A percentile compares a stretch with the other conserved stretches of the same genome.
Conservation (phyloP, 2,113 vertebrate species). For the Apeltes quadracus region DNA sequence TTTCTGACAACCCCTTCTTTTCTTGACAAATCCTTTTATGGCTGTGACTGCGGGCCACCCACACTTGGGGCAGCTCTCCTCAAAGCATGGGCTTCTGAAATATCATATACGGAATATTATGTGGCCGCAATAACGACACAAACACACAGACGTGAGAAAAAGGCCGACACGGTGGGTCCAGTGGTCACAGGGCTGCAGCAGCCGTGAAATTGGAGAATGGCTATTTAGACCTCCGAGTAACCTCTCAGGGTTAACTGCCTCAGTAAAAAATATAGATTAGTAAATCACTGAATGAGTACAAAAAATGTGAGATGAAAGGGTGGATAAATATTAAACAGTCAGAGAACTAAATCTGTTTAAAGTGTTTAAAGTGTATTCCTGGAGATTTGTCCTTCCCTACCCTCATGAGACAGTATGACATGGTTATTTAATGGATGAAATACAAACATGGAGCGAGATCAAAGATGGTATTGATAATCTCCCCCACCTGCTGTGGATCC, state of each 20-base stretch:
- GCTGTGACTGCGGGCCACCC: conserved; percentile 66
- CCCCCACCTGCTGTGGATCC: conserved; percentile 60
- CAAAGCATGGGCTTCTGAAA: conserved; percentile 56
- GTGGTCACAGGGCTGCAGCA: conserved; percentile 60
- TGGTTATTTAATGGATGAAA: conserved; percentile 75
- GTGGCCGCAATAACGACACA: conserved; percentile 34
- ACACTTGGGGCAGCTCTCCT: conserved; percentile 59
- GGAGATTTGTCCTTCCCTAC: conserved; percentile 29
- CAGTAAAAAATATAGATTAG: conserved; percentile 45
- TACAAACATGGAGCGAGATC: conserved; percentile 73
- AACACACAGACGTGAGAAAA: conserved; percentile 36
- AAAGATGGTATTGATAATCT: conserved; percentile 78
- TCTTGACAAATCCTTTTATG: conserved; percentile 52
- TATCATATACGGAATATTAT: conserved; percentile 56
- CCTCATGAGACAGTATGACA: conserved; percentile 63
- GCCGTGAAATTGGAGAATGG: conserved; percentile 73
- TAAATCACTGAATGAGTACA: conserved; percentile 50
- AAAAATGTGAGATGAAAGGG: conserved; percentile 20
- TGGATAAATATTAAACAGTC: conserved; percentile 21
- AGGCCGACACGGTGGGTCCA: conserved; percentile 47
- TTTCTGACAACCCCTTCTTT: conserved; percentile 10
- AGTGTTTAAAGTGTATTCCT: conserved; percentile 41
- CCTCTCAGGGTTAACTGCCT: conserved; percentile 65
- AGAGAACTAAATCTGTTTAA: conserved; percentile 19
- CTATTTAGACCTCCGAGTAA: conserved; percentile 68